These are phyloP conservation scores for Trypoxylus dichotomus DNA, from an alignment of 1,140 invertebrate species.

Conservation along the genomic window DNA sequence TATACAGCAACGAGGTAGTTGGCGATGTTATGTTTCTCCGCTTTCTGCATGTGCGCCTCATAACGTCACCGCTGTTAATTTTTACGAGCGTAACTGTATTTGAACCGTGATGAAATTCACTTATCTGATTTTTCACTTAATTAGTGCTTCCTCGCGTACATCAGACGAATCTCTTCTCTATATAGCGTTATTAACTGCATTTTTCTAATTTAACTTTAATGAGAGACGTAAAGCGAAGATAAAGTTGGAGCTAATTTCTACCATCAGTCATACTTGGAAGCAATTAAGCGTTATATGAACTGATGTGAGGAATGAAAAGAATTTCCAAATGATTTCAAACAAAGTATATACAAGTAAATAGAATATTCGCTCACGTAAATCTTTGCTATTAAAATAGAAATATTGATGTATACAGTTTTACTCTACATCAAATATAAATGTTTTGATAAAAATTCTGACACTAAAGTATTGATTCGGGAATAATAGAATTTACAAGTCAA, in stretches of 20 bases:
- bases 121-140: conserved; percentile 4
- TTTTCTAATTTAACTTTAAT: neutral
- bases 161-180: neutral
- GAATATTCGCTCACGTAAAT: too few species aligned
- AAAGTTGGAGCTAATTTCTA: neutral
- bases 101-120: neutral
- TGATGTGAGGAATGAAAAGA: too few species aligned
- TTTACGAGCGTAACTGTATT: neutral
- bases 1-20: neutral
- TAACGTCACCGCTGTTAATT: conserved; percentile 7
- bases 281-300: too few species aligned
- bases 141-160: neutral
- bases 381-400: too few species aligned
- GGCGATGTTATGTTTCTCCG: neutral
- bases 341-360: too few species aligned
- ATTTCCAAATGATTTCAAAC: too few species aligned
- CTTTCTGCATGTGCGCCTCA: conserved; percentile 7
- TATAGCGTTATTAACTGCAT: neutral
- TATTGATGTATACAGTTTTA: too few species aligned
- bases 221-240: neutral
- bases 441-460: too few species aligned
- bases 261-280: too few species aligned
- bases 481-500: too few species aligned
- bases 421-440: too few species aligned
- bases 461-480: too few species aligned